Evolutionary conservation across 2,888 invertebrate species (phyloP).

Genomic region (Suillia variegata): DNA sequence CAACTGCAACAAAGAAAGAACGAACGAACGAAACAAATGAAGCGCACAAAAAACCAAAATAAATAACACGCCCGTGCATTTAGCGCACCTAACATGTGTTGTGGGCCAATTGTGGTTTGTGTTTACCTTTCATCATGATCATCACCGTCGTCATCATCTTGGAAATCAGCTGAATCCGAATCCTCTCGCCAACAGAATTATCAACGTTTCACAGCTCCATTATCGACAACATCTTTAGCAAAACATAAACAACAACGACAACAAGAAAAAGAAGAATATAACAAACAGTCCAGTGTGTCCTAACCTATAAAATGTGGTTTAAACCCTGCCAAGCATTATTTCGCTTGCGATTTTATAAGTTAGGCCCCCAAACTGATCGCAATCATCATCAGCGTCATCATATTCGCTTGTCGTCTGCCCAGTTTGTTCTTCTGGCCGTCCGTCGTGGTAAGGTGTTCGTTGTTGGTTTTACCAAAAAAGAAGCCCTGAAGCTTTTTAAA

Average conservation of each 20-base stretch:
- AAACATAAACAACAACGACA: constrained; percentile 30
- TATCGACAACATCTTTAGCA: constrained; percentile 31
- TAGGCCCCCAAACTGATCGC: neutral
- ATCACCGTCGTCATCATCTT: too few species aligned
- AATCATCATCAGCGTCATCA: neutral
- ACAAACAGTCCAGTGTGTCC: too few species aligned
- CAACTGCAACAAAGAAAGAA: neutral
- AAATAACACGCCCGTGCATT: constrained; percentile 51
- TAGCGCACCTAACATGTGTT: constrained; percentile 53
- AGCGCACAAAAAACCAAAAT: constrained; percentile 47
- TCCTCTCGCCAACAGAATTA: too few species aligned
- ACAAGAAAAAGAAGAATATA: too few species aligned
- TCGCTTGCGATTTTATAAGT: too few species aligned
- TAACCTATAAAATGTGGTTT: too few species aligned
- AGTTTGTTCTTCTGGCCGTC: neutral
- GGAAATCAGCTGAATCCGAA: too few species aligned
- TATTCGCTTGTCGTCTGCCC: neutral
- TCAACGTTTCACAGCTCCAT: constrained; percentile 25
- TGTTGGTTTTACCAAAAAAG: constrained; percentile 18
- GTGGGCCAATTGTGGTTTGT: constrained; percentile 50
- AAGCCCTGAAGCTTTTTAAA: neutral
- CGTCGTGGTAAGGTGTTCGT: constrained; percentile 20
- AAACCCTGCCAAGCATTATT: too few species aligned
- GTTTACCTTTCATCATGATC: constrained; percentile 46
- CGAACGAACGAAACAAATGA: too few species aligned